Evolutionary conservation across 2,888 invertebrate genomes (phyloP), one percentile per base, ranked within the genome.

Genomic region (Acrobasis suavella): DNA sequence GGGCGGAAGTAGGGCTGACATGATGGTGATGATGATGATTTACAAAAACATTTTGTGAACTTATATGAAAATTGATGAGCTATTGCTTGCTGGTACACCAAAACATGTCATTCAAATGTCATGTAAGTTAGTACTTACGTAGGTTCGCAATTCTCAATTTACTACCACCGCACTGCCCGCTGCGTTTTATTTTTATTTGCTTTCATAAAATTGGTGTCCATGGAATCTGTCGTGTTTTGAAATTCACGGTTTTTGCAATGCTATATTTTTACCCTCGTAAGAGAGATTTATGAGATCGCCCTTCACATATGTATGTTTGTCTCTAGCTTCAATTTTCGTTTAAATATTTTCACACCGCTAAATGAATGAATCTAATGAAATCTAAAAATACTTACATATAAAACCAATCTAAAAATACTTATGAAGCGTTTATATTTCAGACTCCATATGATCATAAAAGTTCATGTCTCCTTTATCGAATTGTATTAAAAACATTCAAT

Each of bases 221-320:
- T 50, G 15, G 22, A 61, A 55, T 22, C 54, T 37, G 46, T 61
- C 51, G n/a, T 39, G 39, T 54, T 61, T 49, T 37, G 12, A 49
- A 16, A 61, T 61, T 49, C 54, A 61, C 37, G 54, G 42, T 61
- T 42, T 61, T 37, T 22, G 49, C 42, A 42, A 42, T 42, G 32
- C 46, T 61, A 54, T 54, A 61, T 61, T 55, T 61, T 49, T 22
- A 55, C 54, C 61, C 46, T 51, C 61, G 54, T 32, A 37, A 61
- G 46, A 15, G 8, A 55, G 52, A 61, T 61, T 61, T 61, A 61
- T 61, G 15, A 9, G 39, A 46, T 61, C 46, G 39, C 38, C 37
- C 54, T 54, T 54, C 32, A 37, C 39, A 60, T 46, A n/a, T 59
- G 58, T 59, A 49, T 59, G 58, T 50, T 37, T 50, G 8, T 37